These are phyloP conservation scores for Danaus plexippus DNA, from an alignment of 1,140 invertebrate species.

Conservation along the genomic window DNA sequence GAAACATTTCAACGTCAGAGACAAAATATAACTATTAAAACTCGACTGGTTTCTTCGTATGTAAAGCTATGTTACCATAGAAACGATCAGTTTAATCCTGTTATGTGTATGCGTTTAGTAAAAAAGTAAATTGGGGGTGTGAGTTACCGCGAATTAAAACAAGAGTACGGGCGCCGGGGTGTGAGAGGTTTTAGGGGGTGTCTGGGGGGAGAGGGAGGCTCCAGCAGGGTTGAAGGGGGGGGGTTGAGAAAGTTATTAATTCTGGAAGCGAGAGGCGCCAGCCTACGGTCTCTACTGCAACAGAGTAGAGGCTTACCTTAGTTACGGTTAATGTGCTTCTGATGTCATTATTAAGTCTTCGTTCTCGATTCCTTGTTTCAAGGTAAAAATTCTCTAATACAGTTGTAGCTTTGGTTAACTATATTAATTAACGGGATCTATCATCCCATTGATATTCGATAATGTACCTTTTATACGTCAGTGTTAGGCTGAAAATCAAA, in stretches of 20 bases:
- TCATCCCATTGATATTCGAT: no score
- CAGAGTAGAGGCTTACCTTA: slow-evolving; percentile 63
- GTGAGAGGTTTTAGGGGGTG: slow-evolving; percentile 30
- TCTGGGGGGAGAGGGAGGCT: slow-evolving; percentile 20
- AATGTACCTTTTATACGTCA: no score
- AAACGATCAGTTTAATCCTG: no score
- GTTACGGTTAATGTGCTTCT: slow-evolving; percentile 61
- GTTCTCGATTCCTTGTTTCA: no score
- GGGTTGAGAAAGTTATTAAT: slow-evolving; percentile 67
- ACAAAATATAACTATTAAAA: slow-evolving; percentile 30
- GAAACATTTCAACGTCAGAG: slow-evolving; percentile 57
- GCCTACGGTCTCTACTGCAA: slow-evolving; percentile 64
- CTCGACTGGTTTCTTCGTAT: slow-evolving; percentile 21
- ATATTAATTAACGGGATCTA: no score
- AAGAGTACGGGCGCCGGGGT: slow-evolving; percentile 37
- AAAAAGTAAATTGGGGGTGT: slow-evolving; percentile 3
- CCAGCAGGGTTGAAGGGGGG: slow-evolving; percentile 10
- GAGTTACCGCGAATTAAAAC: slow-evolving; percentile 28
- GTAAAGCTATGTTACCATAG: no score
- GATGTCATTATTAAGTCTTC: slow-evolving; percentile 51
- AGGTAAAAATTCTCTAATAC: no score
- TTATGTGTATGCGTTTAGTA: background rate
- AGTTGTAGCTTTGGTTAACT: no score
- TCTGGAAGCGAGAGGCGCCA: slow-evolving; percentile 66
- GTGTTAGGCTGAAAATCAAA: no score